Evolutionary conservation across 2,888 invertebrate genomes (phyloP).

Genomic region (Magallana nippona): DNA sequence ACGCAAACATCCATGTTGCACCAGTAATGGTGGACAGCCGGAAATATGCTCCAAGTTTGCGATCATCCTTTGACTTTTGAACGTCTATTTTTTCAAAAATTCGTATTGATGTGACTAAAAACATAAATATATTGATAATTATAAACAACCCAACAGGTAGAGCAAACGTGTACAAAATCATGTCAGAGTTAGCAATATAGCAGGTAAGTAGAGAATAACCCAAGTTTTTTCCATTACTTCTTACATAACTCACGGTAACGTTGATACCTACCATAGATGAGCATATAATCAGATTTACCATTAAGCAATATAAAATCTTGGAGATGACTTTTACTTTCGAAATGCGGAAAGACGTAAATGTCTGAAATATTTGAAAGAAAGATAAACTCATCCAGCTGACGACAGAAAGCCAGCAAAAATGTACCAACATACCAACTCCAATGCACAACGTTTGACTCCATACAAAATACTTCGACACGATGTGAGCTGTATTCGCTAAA

Average conservation of each 20-base stretch:
- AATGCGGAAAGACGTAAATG: neutral
- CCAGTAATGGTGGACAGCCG: constrained; percentile 13
- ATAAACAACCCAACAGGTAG: neutral
- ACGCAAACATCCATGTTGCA: neutral
- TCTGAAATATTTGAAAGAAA: constrained; percentile 9
- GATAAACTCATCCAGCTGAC: constrained; percentile 25
- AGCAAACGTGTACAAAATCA: neutral
- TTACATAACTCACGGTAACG: neutral
- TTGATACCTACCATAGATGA: neutral
- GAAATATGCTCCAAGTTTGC: neutral
- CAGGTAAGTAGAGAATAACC: constrained; percentile 2
- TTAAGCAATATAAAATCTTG: neutral
- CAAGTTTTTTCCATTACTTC: neutral
- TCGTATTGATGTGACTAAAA: neutral
- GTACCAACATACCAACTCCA: neutral
- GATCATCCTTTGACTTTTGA: neutral
- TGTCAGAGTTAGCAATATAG: constrained; percentile 1
- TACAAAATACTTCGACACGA: neutral
- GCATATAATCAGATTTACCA: neutral
- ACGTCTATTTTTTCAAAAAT: neutral
- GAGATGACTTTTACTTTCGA: neutral
- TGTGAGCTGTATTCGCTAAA: constrained; percentile 17
- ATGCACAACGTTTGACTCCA: neutral
- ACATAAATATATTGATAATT: constrained; percentile 1
- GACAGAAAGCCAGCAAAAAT: constrained; percentile 15